Evolutionary conservation across 2,113 vertebrate genomes (phyloP).

Genomic region (Neofelis nebulosa): DNA sequence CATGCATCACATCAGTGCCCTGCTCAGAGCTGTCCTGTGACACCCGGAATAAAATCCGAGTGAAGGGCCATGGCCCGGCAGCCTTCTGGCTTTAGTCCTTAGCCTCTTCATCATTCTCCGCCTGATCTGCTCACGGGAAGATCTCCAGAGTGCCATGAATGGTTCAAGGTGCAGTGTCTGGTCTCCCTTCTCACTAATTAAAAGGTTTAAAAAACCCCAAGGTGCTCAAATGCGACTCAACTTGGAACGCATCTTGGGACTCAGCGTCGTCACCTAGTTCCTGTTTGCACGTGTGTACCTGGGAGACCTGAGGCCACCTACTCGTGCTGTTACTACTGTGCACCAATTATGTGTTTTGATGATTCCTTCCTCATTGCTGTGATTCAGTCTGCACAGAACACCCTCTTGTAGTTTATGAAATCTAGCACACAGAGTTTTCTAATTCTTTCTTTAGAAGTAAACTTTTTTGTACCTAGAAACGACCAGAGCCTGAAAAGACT

Average conservation of each 20-base stretch:
- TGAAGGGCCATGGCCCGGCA: not conserved
- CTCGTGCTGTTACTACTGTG: no score
- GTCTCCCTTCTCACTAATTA: not conserved
- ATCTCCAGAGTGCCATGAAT: not conserved
- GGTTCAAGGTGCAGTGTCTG: not conserved
- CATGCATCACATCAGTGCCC: not conserved
- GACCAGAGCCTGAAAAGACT: not conserved
- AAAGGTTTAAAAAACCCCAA: not conserved
- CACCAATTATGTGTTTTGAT: not conserved
- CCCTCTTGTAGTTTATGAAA: not conserved
- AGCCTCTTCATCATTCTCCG: not conserved
- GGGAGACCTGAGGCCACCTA: not conserved
- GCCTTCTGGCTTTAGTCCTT: not conserved
- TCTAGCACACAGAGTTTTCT: not conserved
- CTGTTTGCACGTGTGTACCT: rapidly evolving
- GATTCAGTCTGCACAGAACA: not conserved
- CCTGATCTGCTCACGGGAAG: not conserved
- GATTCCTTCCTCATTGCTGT: not conserved
- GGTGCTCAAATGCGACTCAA: not conserved
- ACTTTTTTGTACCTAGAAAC: not conserved
- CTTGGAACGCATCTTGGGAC: not conserved
- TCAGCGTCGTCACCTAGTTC: not conserved
- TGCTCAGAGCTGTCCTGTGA: not conserved
- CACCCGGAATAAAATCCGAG: not conserved
- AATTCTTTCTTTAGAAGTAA: constrained; percentile 2